Evolutionary conservation across 1,140 invertebrate species (phyloP), one percentile per base, ranked within the genome.

Genomic region (Phocides pigmalion): DNA sequence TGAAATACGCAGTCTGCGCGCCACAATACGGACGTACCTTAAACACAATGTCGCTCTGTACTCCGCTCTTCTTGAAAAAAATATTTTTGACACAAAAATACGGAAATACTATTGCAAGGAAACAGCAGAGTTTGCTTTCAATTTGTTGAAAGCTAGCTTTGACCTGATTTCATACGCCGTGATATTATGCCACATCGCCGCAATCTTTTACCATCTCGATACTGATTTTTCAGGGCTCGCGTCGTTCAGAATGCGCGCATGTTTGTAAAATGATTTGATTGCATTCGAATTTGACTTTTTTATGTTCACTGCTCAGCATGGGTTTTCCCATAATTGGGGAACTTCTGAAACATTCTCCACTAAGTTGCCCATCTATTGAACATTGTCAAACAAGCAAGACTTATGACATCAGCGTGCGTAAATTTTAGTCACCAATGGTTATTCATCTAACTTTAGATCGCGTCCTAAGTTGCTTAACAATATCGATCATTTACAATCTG

Each of bases 121-220:
- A 59, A 47, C 44, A 59, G 42, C 56, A 47, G 42, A 32, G 41
- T 37, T 58, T 58, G 54, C 54, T 44, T 58, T 44, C 54, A 44
- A 58, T 58, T 58, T 46, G 54, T 58, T 58, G 41, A 58, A 58
- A 58, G 54, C 54, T 32, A 58, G 56, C 56, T 59, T 59, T 59
- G 56, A 59, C 56, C 56, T 47, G 42, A 58, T 59, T 59, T 59
- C 28, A 47, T 37, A 47, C 28, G 44, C 15, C 42, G 25, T 47
- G 42, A 59, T 59, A 59, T 47, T 59, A 59, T 59, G 41, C 54
- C 47, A 35, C 25, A 17, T 17, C 25, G 4, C 25, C 54, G 41
- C 25, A 19, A 58, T 58, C 54, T 28, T 46, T 46, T 58, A 5
- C 11, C 25, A 58, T 58, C 41, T 58, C 15, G 54, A 12, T 56